phyloP scores from a whole-genome alignment of 23 tunicate species.

The Trididemnum miniatum region DNA sequence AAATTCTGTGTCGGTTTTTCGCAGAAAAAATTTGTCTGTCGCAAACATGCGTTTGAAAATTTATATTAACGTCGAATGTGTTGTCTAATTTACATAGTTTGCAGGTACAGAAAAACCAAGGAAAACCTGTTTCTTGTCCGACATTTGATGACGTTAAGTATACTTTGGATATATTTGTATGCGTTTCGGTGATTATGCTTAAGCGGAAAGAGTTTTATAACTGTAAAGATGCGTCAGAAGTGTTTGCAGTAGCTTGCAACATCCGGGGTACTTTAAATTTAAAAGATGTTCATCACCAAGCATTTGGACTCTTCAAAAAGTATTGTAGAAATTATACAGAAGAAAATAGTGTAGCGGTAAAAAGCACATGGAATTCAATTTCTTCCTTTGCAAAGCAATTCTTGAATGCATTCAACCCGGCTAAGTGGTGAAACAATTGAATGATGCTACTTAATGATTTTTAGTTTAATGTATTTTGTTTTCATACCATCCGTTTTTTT shows the following conservation, averaged over 20 bases:
- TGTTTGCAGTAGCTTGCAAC: constrained; percentile 53
- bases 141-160: constrained; percentile 23
- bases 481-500: no score
- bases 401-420: no score
- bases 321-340: constrained; percentile 49
- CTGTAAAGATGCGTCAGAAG: constrained; percentile 58
- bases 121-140: constrained; percentile 4
- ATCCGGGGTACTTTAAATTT: constrained; percentile 44
- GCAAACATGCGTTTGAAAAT: no score
- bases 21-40: no score
- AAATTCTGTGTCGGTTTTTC: no score
- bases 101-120: constrained; percentile 31
- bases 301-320: constrained; percentile 26
- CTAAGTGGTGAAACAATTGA: no score
- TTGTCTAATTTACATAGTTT: no score
- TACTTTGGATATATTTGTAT: constrained; percentile 59
- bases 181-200: constrained; percentile 66
- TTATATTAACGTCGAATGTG: no score
- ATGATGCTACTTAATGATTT: no score
- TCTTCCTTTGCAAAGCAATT: no score
- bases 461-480: no score
- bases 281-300: constrained; percentile 42
- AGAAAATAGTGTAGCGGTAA: neutral
- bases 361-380: no score
- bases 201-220: constrained; percentile 65